Conservation (phyloP, 2,888 invertebrate genomes). For the Athrips mouffetella region DNA sequence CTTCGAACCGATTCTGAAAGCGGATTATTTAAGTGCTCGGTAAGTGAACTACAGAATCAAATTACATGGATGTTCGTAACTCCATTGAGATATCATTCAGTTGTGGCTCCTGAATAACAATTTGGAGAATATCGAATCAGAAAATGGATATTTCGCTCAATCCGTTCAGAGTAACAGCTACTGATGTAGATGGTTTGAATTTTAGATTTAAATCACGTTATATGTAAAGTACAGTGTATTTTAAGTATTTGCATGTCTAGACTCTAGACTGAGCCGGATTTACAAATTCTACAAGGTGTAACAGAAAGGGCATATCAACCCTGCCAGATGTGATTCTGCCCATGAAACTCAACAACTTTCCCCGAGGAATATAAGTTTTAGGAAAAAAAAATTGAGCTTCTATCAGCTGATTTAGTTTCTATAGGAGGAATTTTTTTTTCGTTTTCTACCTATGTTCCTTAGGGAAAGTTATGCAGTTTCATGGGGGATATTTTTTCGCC, state of each 20-base stretch:
- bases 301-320: too few relatives aligned
- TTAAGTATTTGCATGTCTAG: conserved; percentile 1
- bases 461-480: too few relatives aligned
- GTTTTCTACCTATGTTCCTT: too few relatives aligned
- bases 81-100: conserved; percentile 44
- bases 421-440: too few relatives aligned
- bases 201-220: not conserved
- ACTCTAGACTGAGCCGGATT: conserved; percentile 1
- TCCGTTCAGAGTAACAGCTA: not conserved
- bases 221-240: not conserved
- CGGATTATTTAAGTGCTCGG: conserved; percentile 13
- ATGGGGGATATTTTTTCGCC: too few relatives aligned
- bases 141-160: conserved; percentile 12
- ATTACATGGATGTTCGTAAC: conserved; percentile 26
- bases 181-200: too few relatives aligned
- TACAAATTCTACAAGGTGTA: not conserved
- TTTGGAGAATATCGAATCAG: conserved; percentile 22
- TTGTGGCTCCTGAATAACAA: conserved; percentile 47
- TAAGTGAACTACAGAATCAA: conserved; percentile 10
- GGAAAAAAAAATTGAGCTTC: too few relatives aligned
- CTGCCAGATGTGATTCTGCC: too few relatives aligned
- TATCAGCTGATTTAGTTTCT: too few relatives aligned
- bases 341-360: too few relatives aligned
- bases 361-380: too few relatives aligned
- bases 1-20: conserved; percentile 6